Percentiles rank a stretch among this genome's conserved stretches.
Evolutionary conservation across 2,113 vertebrate genomes (phyloP).

Genomic region (Scytalopus superciliaris): DNA sequence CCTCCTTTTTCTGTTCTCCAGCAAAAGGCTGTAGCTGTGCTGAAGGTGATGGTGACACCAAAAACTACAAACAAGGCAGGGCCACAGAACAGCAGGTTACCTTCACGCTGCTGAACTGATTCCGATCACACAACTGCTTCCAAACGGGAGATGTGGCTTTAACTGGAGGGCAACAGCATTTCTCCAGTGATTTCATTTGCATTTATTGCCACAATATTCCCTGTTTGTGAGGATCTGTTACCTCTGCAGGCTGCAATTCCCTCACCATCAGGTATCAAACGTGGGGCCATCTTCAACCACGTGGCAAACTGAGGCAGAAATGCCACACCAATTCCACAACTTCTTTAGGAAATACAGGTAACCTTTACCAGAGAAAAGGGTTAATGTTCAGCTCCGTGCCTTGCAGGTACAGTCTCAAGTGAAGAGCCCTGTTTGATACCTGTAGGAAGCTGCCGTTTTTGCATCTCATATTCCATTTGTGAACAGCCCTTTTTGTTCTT

Average conservation of each 20-base stretch:
- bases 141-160: not conserved
- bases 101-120: not conserved
- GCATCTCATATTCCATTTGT: constrained; percentile 32
- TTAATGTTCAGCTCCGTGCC: not conserved
- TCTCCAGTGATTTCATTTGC: not conserved
- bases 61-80: not conserved
- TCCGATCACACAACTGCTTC: not conserved
- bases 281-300: not conserved
- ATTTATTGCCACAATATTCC: not conserved
- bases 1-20: not conserved
- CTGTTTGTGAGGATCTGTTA: not conserved
- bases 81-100: not conserved
- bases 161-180: not conserved
- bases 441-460: constrained; percentile 30
- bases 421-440: constrained; percentile 3
- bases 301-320: not conserved
- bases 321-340: not conserved
- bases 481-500: constrained; percentile 47
- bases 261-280: not conserved
- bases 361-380: not conserved
- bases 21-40: not conserved
- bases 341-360: not conserved
- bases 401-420: not conserved
- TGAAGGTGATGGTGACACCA: not conserved
- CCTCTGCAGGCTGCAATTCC: not conserved